These are phyloP conservation scores for Pristionchus maxplancki DNA, from an alignment of 2,888 invertebrate genomes.

Conservation along the genomic window DNA sequence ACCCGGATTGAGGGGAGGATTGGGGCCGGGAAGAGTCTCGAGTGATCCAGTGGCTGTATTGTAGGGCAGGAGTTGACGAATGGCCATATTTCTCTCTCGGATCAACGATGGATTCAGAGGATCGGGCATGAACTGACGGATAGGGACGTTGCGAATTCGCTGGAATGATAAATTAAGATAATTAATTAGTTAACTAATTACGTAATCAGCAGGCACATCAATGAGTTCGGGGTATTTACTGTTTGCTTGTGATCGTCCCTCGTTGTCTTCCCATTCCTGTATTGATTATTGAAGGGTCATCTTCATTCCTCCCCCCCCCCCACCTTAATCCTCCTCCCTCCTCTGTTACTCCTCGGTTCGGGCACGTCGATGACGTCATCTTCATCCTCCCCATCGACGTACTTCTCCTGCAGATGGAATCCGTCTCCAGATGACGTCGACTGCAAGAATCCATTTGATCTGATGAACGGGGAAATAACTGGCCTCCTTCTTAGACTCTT, in stretches of 20 bases:
- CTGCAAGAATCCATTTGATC: background rate
- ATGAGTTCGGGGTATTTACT: constrained; percentile 10
- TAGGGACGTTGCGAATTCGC: constrained; percentile 18
- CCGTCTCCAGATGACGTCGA: constrained; percentile 6
- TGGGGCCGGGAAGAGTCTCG: background rate
- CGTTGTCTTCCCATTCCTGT: constrained; percentile 5
- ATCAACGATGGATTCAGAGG: constrained; percentile 1
- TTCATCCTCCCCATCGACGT: background rate
- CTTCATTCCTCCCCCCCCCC: background rate
- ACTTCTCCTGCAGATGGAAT: constrained; percentile 23
- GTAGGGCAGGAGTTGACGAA: background rate
- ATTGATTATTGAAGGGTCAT: background rate
- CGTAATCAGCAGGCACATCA: constrained; percentile 20
- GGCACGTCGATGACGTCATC: constrained; percentile 50
- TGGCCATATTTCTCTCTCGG: constrained; percentile 9
- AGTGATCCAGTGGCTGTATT: background rate
- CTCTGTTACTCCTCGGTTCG: constrained; percentile 37
- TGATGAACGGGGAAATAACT: background rate
- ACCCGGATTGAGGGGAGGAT: constrained; percentile 34
- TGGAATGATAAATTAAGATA: background rate
- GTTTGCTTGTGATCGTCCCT: background rate
- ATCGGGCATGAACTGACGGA: constrained; percentile 40
- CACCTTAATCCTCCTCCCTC: constrained; percentile 39
- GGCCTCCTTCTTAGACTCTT: background rate
- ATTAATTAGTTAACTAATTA: background rate